Conservation (phyloP, 2,888 invertebrate genomes). For the Pammene aurita region DNA sequence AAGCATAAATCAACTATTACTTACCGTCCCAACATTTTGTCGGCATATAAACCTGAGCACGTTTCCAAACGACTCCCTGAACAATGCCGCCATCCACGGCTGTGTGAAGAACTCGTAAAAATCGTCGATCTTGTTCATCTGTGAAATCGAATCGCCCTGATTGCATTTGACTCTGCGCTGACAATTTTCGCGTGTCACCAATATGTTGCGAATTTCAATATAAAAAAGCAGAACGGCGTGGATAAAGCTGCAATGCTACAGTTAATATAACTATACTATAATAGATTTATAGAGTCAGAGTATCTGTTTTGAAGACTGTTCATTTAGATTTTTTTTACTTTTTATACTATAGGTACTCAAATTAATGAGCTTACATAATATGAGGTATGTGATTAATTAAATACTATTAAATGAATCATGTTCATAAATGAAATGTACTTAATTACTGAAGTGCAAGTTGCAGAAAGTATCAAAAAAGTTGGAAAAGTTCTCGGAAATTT, state of each 20-base stretch:
- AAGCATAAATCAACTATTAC: too few relatives aligned
- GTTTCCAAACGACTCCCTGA: slow-evolving; percentile 83
- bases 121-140: slow-evolving; percentile 85
- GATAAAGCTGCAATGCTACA: neutral
- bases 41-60: slow-evolving; percentile 66
- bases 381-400: too few relatives aligned
- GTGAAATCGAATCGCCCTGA: slow-evolving; percentile 41
- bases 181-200: slow-evolving; percentile 23
- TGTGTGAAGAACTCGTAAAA: slow-evolving; percentile 86
- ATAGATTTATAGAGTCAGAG: too few relatives aligned
- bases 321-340: too few relatives aligned
- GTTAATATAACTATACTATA: slow-evolving; percentile 52
- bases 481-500: too few relatives aligned
- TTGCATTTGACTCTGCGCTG: slow-evolving; percentile 10
- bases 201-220: slow-evolving; percentile 22
- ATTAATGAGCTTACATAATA: too few relatives aligned
- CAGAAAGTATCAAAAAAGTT: too few relatives aligned
- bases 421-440: too few relatives aligned
- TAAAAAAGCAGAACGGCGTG: slow-evolving; percentile 2
- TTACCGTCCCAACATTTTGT: slow-evolving; percentile 67
- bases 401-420: too few relatives aligned
- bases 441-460: too few relatives aligned
- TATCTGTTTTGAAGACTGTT: neutral
- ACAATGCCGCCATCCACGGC: slow-evolving; percentile 86
- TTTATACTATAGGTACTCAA: too few relatives aligned